Evolutionary conservation across 1,140 invertebrate species (phyloP), one percentile per base, ranked within the genome.

Genomic region (Anthonomus grandis): DNA sequence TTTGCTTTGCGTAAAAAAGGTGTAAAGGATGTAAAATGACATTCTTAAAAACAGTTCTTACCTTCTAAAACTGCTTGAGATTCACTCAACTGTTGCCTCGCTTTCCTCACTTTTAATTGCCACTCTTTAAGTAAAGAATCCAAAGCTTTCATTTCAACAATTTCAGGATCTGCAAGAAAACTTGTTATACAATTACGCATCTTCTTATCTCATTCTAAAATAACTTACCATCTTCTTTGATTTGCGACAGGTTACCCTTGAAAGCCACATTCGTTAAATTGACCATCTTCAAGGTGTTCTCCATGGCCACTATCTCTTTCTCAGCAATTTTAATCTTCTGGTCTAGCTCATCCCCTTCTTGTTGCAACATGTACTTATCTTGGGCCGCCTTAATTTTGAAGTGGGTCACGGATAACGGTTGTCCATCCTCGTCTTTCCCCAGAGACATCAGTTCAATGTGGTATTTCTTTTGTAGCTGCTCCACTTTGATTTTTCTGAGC

Each of bases 221-320:
- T 42, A 6, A 46, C 37, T 58, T 56, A 79, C 77, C 76, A 23
- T 79, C 70, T 0, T 80, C 73, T 8, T 78, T 70, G 1, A 83
- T 70, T 24, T 76, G 62, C 4, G 74, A 65, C 18, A 84, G 68
- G 69, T 76, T 83, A 19, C 74, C 72, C 62, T 81, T 77, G 64
- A 81, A 86, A 60, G 81, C 81, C 10, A 70, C 70, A 65, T 89
- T 87, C 39, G 84, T 81, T n/a, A 77, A 70, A 67, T 84, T 85
- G 8, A 88, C 75, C 4, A 87, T 72, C 23, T 81, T 80, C 54
- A 89, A 66, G 10, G 86, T 87, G 64, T 86, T 86, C 70, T 90
- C 86, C 74, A 89, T 82, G 23, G 85, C 86, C 15, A 81, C 74
- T 55, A 89, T 85, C 70, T 89, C 86, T 23, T 80, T 74, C 73